Base-by-base conservation (phyloP, 1,140 invertebrate species). In the Drosophila littoralis region DNA sequence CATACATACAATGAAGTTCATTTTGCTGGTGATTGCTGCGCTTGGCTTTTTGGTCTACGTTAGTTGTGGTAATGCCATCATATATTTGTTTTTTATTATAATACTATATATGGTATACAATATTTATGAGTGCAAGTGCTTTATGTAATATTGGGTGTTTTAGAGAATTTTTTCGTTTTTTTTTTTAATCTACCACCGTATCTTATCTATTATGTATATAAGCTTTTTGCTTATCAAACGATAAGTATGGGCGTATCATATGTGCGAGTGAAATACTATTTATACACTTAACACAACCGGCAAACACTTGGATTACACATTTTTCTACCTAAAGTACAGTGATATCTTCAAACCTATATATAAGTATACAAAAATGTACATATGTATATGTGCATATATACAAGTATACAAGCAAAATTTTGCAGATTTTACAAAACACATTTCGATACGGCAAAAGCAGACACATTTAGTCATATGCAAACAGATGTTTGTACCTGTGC, bases 1-100 rank as follows among this genome's bases (percentile, higher is more conserved):
- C 51, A 70, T 59, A 79, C 35, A 50, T 40, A 77, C 38, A 12
- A 89, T 89, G 84, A 89, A 81, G 46, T 81, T 63, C 48, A 61
- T 68, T 58, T 50, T 78, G 38, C 52, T 84, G 68, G 33, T 89
- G 10, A 46, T 89, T 7, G 70, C 63, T 17, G 80, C 81, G 35
- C 12, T 79, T 50, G 70, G 64, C 42, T 84, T 72, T 79, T 32
- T 89, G 74, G 70, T 68, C 33, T 89, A 89, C 68, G 88, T 84
- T 46, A 78, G 63, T 43, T 81, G 68, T 43, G 84, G 84, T 89
- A 89, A 88, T 68, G 38, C 7, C 2, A 10, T 10, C 35, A n/a
- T 33, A 12, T 42, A 12, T n/a, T 42, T 46, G 45, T 45, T 40
- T 4, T 28, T 8, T 46, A 33, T 48, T 33, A 28, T 8, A 10